Percentiles rank a stretch among this genome's conserved stretches.
Conservation (phyloP, 1,140 invertebrate species). For the Geopemphigus sp. region DNA sequence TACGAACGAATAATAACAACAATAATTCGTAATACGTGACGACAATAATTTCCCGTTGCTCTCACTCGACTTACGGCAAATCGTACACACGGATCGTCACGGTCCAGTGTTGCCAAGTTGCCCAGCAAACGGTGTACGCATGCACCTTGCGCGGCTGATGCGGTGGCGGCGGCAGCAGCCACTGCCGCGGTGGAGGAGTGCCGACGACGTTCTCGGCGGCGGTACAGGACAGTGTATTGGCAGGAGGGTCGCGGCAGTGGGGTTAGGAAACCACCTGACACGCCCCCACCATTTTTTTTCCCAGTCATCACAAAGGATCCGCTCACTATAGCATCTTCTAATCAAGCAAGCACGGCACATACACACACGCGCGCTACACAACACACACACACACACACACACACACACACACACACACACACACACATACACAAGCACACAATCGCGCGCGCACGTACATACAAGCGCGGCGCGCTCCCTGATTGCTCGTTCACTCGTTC, state of each 20-base stretch:
- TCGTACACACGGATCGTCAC: no score
- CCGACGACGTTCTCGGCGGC: no score
- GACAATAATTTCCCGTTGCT: neutral
- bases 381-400: neutral
- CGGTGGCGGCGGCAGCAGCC: neutral
- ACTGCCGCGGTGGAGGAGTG: neutral
- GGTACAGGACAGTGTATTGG: neutral
- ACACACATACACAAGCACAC: neutral
- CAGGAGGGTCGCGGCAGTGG: neutral
- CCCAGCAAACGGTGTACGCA: neutral
- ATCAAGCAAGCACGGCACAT: conserved; percentile 21
- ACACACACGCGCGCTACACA: neutral
- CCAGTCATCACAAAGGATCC: conserved; percentile 48
- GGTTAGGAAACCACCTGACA: conserved; percentile 48
- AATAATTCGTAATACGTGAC: no score
- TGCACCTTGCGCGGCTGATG: conserved; percentile 8
- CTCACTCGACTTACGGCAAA: neutral
- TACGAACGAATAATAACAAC: no score
- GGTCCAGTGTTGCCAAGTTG: neutral
- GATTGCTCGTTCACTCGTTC: no score
- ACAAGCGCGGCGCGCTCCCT: no score
- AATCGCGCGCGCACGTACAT: neutral
- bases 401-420: neutral
- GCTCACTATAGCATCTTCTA: conserved; percentile 38
- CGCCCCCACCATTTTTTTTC: conserved; percentile 47